Percentiles rank a stretch among this genome's conserved stretches.
Conservation (phyloP, 92 coral and sea anemone genomes). For the Zoanthus gigantus region DNA sequence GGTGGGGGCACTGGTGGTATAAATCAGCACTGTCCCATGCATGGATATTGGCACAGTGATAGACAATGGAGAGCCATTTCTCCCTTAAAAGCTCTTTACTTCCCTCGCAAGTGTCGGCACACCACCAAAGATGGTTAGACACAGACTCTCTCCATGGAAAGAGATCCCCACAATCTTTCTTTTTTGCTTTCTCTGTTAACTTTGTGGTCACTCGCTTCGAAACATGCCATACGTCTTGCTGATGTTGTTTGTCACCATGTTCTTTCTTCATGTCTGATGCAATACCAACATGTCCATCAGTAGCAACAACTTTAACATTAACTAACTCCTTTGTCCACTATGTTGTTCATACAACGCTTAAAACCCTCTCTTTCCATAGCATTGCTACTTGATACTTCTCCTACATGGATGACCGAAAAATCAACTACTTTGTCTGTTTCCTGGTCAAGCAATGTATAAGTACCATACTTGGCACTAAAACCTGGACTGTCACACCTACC, state of each 20-base stretch:
- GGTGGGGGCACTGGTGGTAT: conserved; percentile 31
- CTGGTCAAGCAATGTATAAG: conserved; percentile 37
- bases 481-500: conserved; percentile 59
- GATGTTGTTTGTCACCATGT: conserved; percentile 43
- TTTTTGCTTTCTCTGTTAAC: conserved; percentile 60
- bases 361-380: conserved; percentile 68
- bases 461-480: conserved; percentile 53
- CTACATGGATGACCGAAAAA: conserved; percentile 48
- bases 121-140: conserved; percentile 67
- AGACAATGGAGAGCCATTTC: conserved; percentile 24
- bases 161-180: conserved; percentile 55
- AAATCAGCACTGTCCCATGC: conserved; percentile 29
- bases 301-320: conserved; percentile 40
- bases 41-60: conserved; percentile 25
- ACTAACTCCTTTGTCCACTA: conserved; percentile 10
- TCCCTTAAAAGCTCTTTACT: conserved; percentile 33
- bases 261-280: conserved; percentile 47
- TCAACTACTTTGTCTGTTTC: conserved; percentile 35
- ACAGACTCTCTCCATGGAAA: conserved; percentile 62
- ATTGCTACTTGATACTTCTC: conserved; percentile 67
- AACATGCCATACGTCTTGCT: conserved; percentile 66
- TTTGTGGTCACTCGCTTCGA: conserved; percentile 60
- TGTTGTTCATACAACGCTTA: conserved; percentile 45
- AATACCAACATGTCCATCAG: conserved; percentile 51
- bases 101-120: conserved; percentile 52